phyloP scores from a whole-genome alignment of 2,797 vertebrate genomes.

The Peromyscus melanophrys region DNA sequence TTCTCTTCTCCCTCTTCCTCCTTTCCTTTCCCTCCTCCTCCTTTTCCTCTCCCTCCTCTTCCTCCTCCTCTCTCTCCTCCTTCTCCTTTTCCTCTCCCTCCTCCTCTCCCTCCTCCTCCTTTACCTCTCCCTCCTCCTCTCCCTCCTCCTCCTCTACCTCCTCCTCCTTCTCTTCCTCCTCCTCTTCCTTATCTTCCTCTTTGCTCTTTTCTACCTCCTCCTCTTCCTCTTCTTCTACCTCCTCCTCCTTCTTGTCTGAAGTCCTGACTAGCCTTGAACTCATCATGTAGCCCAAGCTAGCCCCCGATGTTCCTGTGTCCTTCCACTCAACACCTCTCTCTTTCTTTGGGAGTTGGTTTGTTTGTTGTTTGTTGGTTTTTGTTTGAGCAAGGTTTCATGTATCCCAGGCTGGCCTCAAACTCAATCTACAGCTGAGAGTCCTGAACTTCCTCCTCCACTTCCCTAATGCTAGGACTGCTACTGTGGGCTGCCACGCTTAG shows the following conservation, averaged over 20 bases:
- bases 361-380: neutral
- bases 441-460: neutral
- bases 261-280: neutral
- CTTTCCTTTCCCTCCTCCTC: too few relatives aligned
- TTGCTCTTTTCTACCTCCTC: neutral
- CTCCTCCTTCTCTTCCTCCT: neutral
- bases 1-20: too few relatives aligned
- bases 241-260: neutral
- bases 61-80: too few relatives aligned
- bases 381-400: neutral
- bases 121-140: too few relatives aligned
- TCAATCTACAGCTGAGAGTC: neutral
- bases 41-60: too few relatives aligned
- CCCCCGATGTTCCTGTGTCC: neutral
- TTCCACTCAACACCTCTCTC: neutral
- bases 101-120: too few relatives aligned
- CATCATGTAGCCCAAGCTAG: neutral
- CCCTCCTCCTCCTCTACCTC: too few relatives aligned
- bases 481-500: too few relatives aligned
- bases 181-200: neutral
- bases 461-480: neutral
- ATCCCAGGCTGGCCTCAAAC: neutral
- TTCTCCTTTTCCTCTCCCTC: too few relatives aligned
- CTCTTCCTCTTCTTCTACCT: too few relatives aligned
- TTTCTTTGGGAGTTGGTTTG: neutral